Evolutionary conservation across 2,797 vertebrate genomes (phyloP), one percentile per base, ranked within the genome.

Genomic region (Garrulus glandarius): DNA sequence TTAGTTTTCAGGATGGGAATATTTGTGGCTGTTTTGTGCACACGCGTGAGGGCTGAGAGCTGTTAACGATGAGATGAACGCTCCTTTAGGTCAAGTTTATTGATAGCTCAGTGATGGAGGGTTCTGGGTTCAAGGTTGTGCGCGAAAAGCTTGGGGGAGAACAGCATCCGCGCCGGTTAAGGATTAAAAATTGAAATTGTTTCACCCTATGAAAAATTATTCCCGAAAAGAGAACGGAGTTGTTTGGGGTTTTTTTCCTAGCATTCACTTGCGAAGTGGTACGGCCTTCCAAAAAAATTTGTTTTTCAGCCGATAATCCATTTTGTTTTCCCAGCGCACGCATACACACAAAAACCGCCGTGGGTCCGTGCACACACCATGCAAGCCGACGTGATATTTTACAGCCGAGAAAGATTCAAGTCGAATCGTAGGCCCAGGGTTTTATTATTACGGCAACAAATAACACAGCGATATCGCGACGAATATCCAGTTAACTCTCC

Each of bases 31-130:
- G 71, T 53, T 95, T 85, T 30, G 63, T 57, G 78, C 81, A 72
- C 43, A 57, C 4, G 49, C 41, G 15, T 74, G 64, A 93, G 53
- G 37, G 26, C 39, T 89, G 77, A 37, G 86, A 56, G 60, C 67
- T 80, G 71, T 46, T 80, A 85, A 70, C 16, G 53, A 74, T 41
- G 88, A 76, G 77, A 43, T 2, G 63, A 67, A 59, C 15, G 41
- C 60, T 76, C 83, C 41, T 92, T 89, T 63, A 43, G 89, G 87
- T 96, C 95, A 96, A 95, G 92, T 93, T 96, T 96, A 94, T 93
- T 91, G 94, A 77, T 92, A 89, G 75, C 29, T 75, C 72, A 6
- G 69, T 23, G 80, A 74, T 47, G 69, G 27, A 86, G 70, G 15
- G 5, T 14, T 84, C 61, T 24, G 85, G 84, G 87, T 93, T 96